A percentile compares a stretch with the other conserved stretches of the same genome.
These are phyloP conservation scores for Lissocephala sabroskyi DNA, from an alignment of 2,888 invertebrate species.

Conservation along the genomic window DNA sequence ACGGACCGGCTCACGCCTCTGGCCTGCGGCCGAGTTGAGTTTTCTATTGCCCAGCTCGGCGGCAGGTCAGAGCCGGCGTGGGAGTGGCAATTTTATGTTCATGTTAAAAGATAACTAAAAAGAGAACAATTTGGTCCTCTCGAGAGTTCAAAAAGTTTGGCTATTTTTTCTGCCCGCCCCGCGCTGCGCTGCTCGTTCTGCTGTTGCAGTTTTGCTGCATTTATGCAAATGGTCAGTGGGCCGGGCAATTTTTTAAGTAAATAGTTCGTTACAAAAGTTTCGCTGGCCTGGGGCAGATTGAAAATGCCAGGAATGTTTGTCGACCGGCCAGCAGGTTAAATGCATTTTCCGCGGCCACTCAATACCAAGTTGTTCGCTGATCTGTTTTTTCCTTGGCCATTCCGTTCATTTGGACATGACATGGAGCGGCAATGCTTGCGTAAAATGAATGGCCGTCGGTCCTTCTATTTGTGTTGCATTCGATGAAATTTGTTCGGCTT, in stretches of 20 bases:
- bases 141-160: slow-evolving; percentile 1
- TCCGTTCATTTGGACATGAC: not conserved
- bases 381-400: not conserved
- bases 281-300: not conserved
- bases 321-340: too few relatives aligned
- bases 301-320: too few relatives aligned
- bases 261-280: slow-evolving; percentile 29
- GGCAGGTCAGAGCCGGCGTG: not conserved
- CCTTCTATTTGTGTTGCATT: too few relatives aligned
- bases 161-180: too few relatives aligned
- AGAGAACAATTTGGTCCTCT: too few relatives aligned
- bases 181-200: too few relatives aligned
- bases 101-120: too few relatives aligned
- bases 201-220: slow-evolving; percentile 4
- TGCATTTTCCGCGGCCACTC: too few relatives aligned
- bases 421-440: not conserved
- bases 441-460: not conserved
- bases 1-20: too few relatives aligned
- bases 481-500: not conserved
- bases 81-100: too few relatives aligned
- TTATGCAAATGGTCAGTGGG: slow-evolving; percentile 10
- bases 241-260: slow-evolving; percentile 22
- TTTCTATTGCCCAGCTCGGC: not conserved
- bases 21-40: too few relatives aligned
- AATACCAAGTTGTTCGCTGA: too few relatives aligned